Conservation (phyloP, 2,113 vertebrate species). For the Cygnus atratus region DNA sequence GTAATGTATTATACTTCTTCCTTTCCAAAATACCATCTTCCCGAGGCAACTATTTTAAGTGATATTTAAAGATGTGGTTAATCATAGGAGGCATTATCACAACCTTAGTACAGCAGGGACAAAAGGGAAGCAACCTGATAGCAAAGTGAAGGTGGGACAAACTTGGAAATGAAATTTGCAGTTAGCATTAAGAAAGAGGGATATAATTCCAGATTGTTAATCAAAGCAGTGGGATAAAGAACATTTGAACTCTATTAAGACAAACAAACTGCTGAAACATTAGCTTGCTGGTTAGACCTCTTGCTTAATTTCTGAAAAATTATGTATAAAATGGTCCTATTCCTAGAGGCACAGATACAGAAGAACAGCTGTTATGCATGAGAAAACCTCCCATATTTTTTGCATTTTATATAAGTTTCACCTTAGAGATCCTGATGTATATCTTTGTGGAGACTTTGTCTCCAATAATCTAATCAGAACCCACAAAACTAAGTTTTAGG, state of each 20-base stretch:
- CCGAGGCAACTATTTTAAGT: neutral
- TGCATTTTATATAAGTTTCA: neutral
- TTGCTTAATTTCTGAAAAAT: neutral
- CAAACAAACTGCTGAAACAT: neutral
- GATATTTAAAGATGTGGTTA: neutral
- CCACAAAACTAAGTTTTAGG: neutral
- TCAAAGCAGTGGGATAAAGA: conserved; percentile 9
- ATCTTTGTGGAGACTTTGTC: neutral
- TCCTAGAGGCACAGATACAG: neutral
- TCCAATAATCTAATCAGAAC: neutral
- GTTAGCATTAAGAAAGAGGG: neutral
- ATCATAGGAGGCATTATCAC: neutral
- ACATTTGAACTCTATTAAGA: neutral
- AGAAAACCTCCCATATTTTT: neutral
- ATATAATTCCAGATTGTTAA: neutral
- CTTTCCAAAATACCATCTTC: neutral
- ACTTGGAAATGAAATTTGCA: neutral
- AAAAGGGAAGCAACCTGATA: neutral
- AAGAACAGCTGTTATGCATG: neutral
- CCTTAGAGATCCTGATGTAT: neutral
- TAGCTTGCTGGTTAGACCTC: neutral
- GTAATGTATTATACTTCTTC: neutral
- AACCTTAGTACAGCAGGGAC: neutral
- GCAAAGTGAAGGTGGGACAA: neutral
- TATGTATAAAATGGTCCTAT: neutral